Base-by-base conservation (phyloP, 1,140 invertebrate species). In the Hyles vespertilio region DNA sequence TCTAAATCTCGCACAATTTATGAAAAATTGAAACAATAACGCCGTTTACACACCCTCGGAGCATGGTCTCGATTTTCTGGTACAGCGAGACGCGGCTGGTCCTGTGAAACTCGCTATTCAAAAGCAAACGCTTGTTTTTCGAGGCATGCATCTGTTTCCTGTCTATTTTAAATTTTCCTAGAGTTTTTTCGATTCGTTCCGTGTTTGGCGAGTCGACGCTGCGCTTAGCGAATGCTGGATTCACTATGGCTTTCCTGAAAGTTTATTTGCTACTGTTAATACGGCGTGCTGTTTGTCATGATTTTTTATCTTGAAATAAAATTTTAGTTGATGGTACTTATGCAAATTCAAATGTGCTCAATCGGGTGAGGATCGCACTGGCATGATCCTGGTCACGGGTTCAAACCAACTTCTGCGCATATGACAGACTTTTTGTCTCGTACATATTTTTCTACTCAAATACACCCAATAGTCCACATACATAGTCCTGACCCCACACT, bases 221-320 rank as follows among this genome's bases (percentile, higher is more conserved):
- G 32, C 91, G 90, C 61, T 92, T 92, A n/a, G 90, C 90, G 69
- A 91, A 91, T 6, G 91, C 88, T 33, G 91, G 91, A 84, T 91
- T 91, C 58, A 91, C 86, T 54, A 85, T 81, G 61, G 87, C 81
- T 64, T 89, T 90, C 59, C 86, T 89, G 76, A 44, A 80, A 82
- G 63, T 65, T 56, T 8, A 34, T 56, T 47, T 56, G 32, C 45
- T 22, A 22, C 7, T 40, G 46, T 48, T 48, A 48, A 5, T 48
- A 22, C 12, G 46, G 3, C n/a, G 46, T n/a, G 22, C 22, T 22
- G 22, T 22, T 22, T 22, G 22, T 22, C 22, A 2, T 22, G 22
- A 22, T 22, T 22, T 22, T 22, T 22, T 22, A 22, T 22, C 22
- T 22, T 22, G 22, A 22, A 22, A 22, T 22, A 22, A 22, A 22